A percentile compares a stretch with the other conserved stretches of the same genome.
Evolutionary conservation across 53 echinoderm and acorn worm species (phyloP).

Genomic region (Holothuria leucospilota): DNA sequence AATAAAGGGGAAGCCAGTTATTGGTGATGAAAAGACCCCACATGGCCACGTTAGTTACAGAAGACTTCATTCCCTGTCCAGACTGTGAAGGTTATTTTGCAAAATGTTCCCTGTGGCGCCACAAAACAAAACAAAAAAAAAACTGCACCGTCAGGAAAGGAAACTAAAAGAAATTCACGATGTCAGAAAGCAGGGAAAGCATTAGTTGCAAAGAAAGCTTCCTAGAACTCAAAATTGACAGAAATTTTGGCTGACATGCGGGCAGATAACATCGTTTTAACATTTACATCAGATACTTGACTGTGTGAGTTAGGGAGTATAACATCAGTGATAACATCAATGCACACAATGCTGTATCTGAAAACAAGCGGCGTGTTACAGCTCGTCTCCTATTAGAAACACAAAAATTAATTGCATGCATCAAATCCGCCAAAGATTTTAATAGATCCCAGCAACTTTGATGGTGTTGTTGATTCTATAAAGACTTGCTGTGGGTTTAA

Average conservation of each 20-base stretch:
- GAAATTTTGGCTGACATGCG: not conserved
- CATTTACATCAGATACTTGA: not conserved
- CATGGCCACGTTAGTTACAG: too few relatives aligned
- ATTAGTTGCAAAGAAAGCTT: not conserved
- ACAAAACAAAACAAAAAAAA: too few relatives aligned
- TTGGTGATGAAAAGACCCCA: too few relatives aligned
- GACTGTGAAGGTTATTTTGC: too few relatives aligned
- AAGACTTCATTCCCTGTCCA: too few relatives aligned
- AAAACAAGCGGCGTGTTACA: not conserved
- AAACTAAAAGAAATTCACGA: not conserved
- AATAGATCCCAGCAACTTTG: not conserved
- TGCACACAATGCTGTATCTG: not conserved
- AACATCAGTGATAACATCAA: not conserved
- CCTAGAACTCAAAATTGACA: not conserved
- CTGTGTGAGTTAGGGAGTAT: not conserved
- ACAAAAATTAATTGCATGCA: not conserved
- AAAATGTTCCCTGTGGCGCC: too few relatives aligned
- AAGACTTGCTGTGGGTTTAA: not conserved
- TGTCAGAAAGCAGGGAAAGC: not conserved
- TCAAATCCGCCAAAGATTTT: constrained; percentile 7
- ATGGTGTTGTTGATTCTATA: not conserved
- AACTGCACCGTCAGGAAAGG: too few relatives aligned
- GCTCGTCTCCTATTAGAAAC: not conserved
- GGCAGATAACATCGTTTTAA: not conserved
- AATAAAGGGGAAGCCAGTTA: too few relatives aligned